Evolutionary conservation across 2,888 invertebrate species (phyloP).

Genomic region (Cyclophora albipunctata): DNA sequence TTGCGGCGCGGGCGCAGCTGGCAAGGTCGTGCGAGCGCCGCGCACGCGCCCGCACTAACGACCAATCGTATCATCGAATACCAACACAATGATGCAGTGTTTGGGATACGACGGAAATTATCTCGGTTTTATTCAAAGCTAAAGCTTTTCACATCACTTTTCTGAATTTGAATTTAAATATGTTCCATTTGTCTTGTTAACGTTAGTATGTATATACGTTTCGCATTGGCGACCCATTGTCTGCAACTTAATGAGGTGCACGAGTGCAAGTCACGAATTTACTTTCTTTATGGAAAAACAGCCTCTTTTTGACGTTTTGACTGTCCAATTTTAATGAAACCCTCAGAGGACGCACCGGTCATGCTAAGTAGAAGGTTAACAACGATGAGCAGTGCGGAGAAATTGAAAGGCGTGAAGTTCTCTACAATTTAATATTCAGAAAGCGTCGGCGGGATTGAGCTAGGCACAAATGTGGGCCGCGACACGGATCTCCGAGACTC

Average conservation of each 20-base stretch:
- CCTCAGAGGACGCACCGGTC: slow-evolving; percentile 26
- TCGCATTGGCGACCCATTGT: neutral
- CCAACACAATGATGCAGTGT: slow-evolving; percentile 41
- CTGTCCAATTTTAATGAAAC: slow-evolving; percentile 30
- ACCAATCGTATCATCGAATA: slow-evolving; percentile 45
- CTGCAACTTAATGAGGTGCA: slow-evolving; percentile 2
- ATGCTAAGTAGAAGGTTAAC: slow-evolving; percentile 36
- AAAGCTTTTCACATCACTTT: no score
- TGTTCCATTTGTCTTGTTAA: neutral
- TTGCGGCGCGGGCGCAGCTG: slow-evolving; percentile 46
- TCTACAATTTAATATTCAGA: slow-evolving; percentile 58
- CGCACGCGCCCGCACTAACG: slow-evolving; percentile 54
- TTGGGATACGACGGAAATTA: slow-evolving; percentile 25
- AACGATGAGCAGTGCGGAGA: slow-evolving; percentile 35
- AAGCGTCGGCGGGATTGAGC: slow-evolving; percentile 55
- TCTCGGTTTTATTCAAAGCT: no score
- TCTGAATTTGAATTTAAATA: neutral
- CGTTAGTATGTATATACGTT: no score
- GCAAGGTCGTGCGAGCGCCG: slow-evolving; percentile 60
- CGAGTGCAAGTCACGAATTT: slow-evolving; percentile 19
- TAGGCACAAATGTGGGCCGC: slow-evolving; percentile 54
- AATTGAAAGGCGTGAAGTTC: slow-evolving; percentile 51
- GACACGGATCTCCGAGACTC: slow-evolving; percentile 52
- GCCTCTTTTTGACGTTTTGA: slow-evolving; percentile 21
- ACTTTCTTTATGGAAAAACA: slow-evolving; percentile 23